These are phyloP conservation scores for Oreotrochilus melanogaster DNA, from an alignment of 2,113 vertebrate species.

Conservation along the genomic window DNA sequence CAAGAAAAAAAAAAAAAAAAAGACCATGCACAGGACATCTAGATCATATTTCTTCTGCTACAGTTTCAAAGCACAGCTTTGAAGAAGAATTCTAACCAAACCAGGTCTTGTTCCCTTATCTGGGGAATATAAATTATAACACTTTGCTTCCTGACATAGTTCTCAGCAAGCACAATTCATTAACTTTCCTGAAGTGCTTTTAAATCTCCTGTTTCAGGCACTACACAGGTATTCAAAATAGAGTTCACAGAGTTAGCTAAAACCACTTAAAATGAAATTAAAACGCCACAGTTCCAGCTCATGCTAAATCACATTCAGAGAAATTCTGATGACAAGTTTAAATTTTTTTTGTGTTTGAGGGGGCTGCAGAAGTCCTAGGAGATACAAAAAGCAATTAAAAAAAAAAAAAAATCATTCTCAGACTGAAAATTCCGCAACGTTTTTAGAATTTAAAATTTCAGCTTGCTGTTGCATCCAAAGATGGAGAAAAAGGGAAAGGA, in stretches of 20 bases:
- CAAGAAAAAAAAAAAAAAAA: not conserved
- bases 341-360: not conserved
- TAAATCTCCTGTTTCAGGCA: constrained; percentile 38
- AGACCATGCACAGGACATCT: not conserved
- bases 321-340: constrained; percentile 22
- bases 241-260: constrained; percentile 24
- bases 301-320: not conserved
- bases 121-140: constrained; percentile 19
- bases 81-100: constrained; percentile 15
- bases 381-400: not conserved
- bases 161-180: constrained; percentile 40
- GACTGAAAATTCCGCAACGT: not conserved
- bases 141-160: not conserved
- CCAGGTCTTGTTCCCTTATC: not conserved
- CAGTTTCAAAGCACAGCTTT: not conserved
- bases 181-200: constrained; percentile 54
- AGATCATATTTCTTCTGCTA: not conserved
- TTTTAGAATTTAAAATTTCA: constrained; percentile 13
- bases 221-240: constrained; percentile 37
- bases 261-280: constrained; percentile 52
- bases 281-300: constrained; percentile 42
- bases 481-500: accelerated
- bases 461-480: not conserved
- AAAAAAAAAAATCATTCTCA: not conserved
- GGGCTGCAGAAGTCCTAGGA: not conserved